Conservation (phyloP, 2,797 vertebrate genomes). For the Myripristis murdjan region DNA sequence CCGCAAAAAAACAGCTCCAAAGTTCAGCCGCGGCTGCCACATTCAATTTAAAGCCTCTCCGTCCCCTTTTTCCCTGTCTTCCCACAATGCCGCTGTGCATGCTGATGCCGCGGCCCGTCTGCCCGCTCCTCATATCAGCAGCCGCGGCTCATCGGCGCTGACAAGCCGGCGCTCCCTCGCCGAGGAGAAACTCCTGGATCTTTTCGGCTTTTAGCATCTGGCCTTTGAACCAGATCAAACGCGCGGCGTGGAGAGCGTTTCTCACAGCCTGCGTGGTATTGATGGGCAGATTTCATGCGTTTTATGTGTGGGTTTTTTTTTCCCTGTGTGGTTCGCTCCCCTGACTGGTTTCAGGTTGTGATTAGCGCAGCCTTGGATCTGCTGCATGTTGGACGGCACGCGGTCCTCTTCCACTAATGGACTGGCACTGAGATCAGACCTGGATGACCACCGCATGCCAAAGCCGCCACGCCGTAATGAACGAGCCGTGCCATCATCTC, state of each 20-base stretch:
- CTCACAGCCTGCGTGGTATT: background rate
- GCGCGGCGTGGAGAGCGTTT: background rate
- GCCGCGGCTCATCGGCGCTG: constrained; percentile 35
- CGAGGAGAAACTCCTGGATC: constrained; percentile 40
- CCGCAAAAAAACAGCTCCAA: constrained; percentile 29
- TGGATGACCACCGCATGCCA: constrained; percentile 5
- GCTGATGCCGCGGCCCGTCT: constrained; percentile 29
- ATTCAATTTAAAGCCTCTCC: constrained; percentile 63
- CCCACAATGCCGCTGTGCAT: constrained; percentile 54
- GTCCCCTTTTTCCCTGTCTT: constrained; percentile 9
- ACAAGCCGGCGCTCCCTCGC: constrained; percentile 31
- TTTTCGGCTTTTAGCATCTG: constrained; percentile 42
- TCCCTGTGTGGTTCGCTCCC: background rate
- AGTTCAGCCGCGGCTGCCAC: constrained; percentile 64
- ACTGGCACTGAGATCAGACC: constrained; percentile 30
- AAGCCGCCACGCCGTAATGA: background rate
- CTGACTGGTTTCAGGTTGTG: constrained; percentile 22
- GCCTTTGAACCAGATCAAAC: constrained; percentile 44
- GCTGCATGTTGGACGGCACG: constrained; percentile 2
- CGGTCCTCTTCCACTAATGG: constrained; percentile 30
- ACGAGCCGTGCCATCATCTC: constrained; percentile 35
- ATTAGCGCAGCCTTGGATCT: constrained; percentile 40
- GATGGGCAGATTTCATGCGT: background rate
- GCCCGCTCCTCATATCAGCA: constrained; percentile 21
- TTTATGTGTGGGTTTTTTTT: background rate